A percentile compares a stretch with the other conserved stretches of the same genome.
These are phyloP conservation scores for Anaspis maculata DNA, from an alignment of 2,888 invertebrate species.

Conservation along the genomic window DNA sequence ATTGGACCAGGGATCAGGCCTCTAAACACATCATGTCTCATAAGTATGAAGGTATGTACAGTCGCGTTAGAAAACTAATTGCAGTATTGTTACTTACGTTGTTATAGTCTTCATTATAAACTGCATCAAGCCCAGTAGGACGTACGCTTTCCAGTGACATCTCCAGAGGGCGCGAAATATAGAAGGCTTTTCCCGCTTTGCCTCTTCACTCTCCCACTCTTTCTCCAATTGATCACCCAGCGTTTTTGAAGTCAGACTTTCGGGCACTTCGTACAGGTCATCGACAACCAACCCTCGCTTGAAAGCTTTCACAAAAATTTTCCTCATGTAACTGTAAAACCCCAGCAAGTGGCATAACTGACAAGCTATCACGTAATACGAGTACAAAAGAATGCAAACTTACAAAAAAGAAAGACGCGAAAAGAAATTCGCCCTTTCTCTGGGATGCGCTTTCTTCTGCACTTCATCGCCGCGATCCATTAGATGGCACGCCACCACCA, in stretches of 20 bases:
- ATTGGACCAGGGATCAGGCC: no score
- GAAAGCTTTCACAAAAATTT: conserved; percentile 54
- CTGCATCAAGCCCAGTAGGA: conserved; percentile 19
- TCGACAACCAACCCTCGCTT: conserved; percentile 52
- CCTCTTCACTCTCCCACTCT: conserved; percentile 23
- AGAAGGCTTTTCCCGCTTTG: conserved; percentile 19
- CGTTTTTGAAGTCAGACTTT: conserved; percentile 31
- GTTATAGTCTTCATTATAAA: conserved; percentile 14
- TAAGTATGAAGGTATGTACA: no score
- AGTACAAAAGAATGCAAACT: no score
- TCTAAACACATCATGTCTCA: no score
- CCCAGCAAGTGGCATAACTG: neutral
- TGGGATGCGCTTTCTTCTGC: neutral
- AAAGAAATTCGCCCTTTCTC: conserved; percentile 2
- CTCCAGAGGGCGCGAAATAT: conserved; percentile 19
- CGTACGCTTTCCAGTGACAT: conserved; percentile 21
- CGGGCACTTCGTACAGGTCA: conserved; percentile 50
- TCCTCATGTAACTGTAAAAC: conserved; percentile 54
- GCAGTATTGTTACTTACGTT: conserved; percentile 14
- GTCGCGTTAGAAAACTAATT: no score
- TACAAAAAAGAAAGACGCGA: conserved; percentile 8
- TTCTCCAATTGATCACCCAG: conserved; percentile 31
- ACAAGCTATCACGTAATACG: no score
- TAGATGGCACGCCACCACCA: no score
- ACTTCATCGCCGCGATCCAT: conserved; percentile 1